Evolutionary conservation across 2,797 vertebrate species (phyloP), one percentile per base, ranked within the genome.

Genomic region (Hydrophis major): DNA sequence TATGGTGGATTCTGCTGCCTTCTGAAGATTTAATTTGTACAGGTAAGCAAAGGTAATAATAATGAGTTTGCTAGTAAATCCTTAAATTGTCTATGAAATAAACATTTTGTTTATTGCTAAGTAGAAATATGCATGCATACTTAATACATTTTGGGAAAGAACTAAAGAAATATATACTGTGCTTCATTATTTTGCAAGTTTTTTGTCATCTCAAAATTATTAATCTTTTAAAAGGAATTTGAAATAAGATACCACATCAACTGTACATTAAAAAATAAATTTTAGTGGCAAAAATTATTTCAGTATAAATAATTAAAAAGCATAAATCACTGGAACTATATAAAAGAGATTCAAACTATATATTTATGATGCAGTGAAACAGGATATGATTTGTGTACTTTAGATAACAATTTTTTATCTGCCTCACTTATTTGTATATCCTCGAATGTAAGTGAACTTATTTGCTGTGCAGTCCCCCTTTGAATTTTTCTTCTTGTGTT

Each of bases 21-120:
- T 91, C 66, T 92, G 78, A 90, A 94, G 90, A 50, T 90, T 89
- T 50, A 83, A 37, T 42, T 86, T 94, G 59, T 56, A 2, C 91
- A 93, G 95, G 96, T 96, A 95, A 97, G 95, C 95, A 90, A 86
- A 53, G 59, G 20, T 95, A 92, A 89, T 56, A 50, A 32, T 74
- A 11, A 42, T 47, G 28, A 91, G 6, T 61, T 3, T 83, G 5
- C 42, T 92, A 13, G 18, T 66, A 27, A 89, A 61, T 61, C 4
- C 37, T 53, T 59, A 92, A 32, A 89, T 27, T 88, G 12, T 37
- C 32, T 42, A 13, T 78, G 50, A 88, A 88, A 56, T 78, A 88
- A 78, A 88, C 56, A 3, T 27, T 78, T 74, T n/a, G 14, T n/a
- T 28, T 61, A 32, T 89, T 20, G n/a, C 89, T 28, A 92, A 86